Evolutionary conservation across 1,140 invertebrate species (phyloP), one percentile per base, ranked within the genome.

Genomic region (Bemisia tabaci): DNA sequence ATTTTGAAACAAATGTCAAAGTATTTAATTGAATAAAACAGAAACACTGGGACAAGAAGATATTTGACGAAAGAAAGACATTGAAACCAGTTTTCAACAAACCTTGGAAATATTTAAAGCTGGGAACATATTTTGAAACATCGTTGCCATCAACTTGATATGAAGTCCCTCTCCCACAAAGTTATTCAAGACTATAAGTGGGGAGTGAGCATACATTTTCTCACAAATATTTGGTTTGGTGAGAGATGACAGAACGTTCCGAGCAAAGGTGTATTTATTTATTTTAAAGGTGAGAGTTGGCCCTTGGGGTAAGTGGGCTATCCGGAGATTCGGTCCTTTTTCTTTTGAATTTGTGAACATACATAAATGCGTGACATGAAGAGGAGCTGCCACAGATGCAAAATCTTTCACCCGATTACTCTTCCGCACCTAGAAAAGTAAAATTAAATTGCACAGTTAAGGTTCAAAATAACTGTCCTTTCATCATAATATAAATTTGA

Each of bases 81-180:
- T n/a, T n/a, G n/a, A n/a, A n/a, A n/a, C n/a, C n/a, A n/a, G n/a
- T n/a, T n/a, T n/a, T 48, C n/a, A n/a, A 61, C 24, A 61, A 61
- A 81, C 88, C 72, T 82, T 93, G 26, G 91, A 91, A 64, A 98
- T 83, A 79, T 98, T 98, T 62, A 98, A 94, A 0, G 91, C 88
- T 0, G 96, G 97, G 77, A 98, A 98, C 93, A 98, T 95, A 75
- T 97, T 97, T 81, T 98, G 95, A 75, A 98, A 97, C 81, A 92
- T 96, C 2, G 91, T 88, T 12, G 94, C 85, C 85, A 97, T 94
- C 1, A 99, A 77, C 73, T 97, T 94, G 67, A 95, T 79, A 70
- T 97, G 91, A 77, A 89, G 84, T 59, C 88, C 88, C 77, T 91
- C 89, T 0, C 89, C 87, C 65, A 84, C 88, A 74, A 99, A 97